Evolutionary conservation across 2,113 vertebrate species (phyloP).

Genomic region (Entelurus aequoreus): DNA sequence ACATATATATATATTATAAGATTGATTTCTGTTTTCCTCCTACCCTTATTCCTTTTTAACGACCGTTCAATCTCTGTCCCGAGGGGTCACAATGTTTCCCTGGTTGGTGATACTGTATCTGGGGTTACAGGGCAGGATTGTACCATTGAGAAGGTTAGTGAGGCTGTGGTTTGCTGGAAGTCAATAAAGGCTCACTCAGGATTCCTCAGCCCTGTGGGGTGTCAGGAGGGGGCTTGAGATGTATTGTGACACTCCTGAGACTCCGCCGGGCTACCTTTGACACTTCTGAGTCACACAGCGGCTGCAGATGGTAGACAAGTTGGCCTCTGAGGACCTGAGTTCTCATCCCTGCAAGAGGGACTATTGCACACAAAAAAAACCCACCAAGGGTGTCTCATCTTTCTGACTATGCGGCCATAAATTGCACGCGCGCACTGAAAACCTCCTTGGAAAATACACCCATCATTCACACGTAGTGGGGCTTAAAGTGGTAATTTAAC

Average conservation of each 20-base stretch:
- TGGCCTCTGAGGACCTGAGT: conserved; percentile 44
- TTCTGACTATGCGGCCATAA: conserved; percentile 10
- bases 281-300: conserved; percentile 62
- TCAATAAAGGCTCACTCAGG: conserved; percentile 3
- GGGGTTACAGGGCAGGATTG: not conserved
- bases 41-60: conserved; percentile 30
- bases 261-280: conserved; percentile 34
- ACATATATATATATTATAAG: too few relatives aligned
- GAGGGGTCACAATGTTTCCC: conserved; percentile 9
- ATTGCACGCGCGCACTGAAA: conserved; percentile 8
- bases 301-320: conserved; percentile 30
- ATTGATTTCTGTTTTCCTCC: conserved; percentile 9
- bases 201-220: conserved; percentile 2
- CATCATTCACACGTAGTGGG: conserved; percentile 23
- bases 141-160: conserved; percentile 9
- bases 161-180: not conserved
- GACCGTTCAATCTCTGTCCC: conserved; percentile 38
- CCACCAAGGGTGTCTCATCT: conserved; percentile 43
- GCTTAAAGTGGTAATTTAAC: conserved; percentile 62
- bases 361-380: conserved; percentile 12
- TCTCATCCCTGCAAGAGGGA: conserved; percentile 30
- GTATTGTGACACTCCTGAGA: conserved; percentile 64
- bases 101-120: conserved; percentile 4
- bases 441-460: conserved; percentile 17
- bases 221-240: conserved; percentile 19